Base-by-base conservation (phyloP, 2,113 vertebrate species). In the Panthera tigris region DNA sequence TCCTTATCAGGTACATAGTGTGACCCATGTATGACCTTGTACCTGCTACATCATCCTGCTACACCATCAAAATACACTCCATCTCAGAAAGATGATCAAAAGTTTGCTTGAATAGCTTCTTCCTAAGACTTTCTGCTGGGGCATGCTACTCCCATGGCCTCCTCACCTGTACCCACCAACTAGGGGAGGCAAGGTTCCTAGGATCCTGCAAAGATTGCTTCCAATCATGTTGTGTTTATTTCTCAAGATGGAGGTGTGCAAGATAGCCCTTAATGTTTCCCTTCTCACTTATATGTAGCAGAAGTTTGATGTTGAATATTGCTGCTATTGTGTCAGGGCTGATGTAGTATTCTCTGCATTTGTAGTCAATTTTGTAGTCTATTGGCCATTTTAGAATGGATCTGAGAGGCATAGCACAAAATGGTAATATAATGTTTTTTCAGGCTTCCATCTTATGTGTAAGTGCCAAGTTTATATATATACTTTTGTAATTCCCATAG, bases 281-380 rank as follows among this genome's bases (percentile, higher is more conserved):
- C n/a, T 66, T n/a, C 14, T 81, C 13, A 33, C 18, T 61, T 29
- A 41, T 74, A 55, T 55, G 69, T 74, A 94, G 21, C 36, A 16
- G 39, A 68, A 84, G 12, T 31, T 78, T 94, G 41, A 89, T 63
- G 63, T 36, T 92, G 48, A 90, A 31, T 78, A 36, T 79, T n/a
- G 4, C 8, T 78, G 18, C 19, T 41, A 31, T 76, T 94, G n/a
- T 73, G 82, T 94, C 15, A 82, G 16, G 41, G 41, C 6, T 52
- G 10, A 50, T 39, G 15, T n/a, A 4, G 25, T 57, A 55, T 68
- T 65, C 8, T 48, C n/a, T 81, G 14, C 23, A 11, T 45, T 78
- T 48, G 27, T 78, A 31, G 41, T 31, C 74, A 31, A 18, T 57
- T 5, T 25, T 79, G 36, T 25, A 52, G 50, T 81, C 14, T 3